phyloP scores from a whole-genome alignment of 2,888 invertebrate species.

The Andrena chrysosceles region DNA sequence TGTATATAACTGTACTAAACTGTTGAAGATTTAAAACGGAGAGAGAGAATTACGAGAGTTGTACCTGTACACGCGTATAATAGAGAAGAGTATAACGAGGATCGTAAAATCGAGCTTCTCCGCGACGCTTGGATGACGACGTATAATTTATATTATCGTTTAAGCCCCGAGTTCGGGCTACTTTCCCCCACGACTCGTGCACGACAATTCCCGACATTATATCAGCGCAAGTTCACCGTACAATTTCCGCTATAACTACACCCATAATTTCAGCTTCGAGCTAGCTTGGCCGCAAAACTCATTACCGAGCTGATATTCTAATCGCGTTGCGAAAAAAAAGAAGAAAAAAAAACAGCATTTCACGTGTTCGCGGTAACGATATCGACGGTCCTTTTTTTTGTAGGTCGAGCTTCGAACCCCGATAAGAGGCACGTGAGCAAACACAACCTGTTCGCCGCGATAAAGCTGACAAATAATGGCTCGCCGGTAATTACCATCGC shows the following conservation, averaged over 20 bases:
- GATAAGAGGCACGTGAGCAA: constrained; percentile 21
- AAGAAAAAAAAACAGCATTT: not conserved
- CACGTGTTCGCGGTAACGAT: not conserved
- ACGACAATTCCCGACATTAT: not conserved
- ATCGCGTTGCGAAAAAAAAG: not conserved
- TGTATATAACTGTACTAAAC: constrained; percentile 76
- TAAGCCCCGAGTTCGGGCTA: not conserved
- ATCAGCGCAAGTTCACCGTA: not conserved
- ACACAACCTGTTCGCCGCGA: constrained; percentile 11
- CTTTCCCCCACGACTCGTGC: not conserved
- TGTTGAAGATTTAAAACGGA: constrained; percentile 40
- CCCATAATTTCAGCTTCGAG: not conserved
- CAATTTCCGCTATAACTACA: not conserved
- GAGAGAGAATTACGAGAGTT: constrained; percentile 42
- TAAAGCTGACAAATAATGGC: constrained; percentile 27
- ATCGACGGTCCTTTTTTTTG: not conserved
- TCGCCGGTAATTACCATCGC: constrained; percentile 26
- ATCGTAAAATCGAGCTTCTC: constrained; percentile 37
- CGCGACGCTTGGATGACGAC: not conserved
- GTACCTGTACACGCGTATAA: constrained; percentile 47
- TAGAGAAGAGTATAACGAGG: constrained; percentile 23
- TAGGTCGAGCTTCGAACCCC: not conserved
- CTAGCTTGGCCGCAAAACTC: not conserved
- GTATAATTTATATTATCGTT: not conserved
- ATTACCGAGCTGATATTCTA: not conserved